Conservation (phyloP, 2,113 vertebrate genomes). For the Gymnarchus niloticus region DNA sequence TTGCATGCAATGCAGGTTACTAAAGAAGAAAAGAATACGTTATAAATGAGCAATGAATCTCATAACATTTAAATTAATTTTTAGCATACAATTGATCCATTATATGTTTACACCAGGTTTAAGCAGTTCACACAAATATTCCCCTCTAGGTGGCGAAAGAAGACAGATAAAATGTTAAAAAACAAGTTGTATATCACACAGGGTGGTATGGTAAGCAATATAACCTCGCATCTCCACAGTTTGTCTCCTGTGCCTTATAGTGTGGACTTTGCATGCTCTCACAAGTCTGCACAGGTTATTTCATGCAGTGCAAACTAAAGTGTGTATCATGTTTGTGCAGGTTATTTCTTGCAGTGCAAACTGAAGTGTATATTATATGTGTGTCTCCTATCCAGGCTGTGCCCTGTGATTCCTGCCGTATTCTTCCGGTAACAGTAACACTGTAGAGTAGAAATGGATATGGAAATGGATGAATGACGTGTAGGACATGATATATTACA, state of each 20-base stretch:
- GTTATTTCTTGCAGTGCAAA: neutral
- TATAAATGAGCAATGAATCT: neutral
- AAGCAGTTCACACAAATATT: neutral
- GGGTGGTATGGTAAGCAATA: neutral
- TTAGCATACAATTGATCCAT: neutral
- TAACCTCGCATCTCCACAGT: neutral
- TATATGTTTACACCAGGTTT: neutral
- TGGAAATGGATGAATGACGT: neutral
- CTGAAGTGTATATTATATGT: neutral
- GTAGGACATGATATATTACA: neutral
- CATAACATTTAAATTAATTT: neutral
- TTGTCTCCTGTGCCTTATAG: neutral
- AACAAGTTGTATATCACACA: neutral
- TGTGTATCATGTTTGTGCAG: neutral
- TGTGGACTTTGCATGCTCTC: neutral
- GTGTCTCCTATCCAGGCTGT: neutral
- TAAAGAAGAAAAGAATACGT: neutral
- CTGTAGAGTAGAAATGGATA: neutral
- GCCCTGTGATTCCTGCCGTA: neutral
- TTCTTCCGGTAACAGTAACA: neutral
- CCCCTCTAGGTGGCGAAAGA: neutral
- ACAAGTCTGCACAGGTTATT: neutral
- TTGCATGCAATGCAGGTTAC: too few species aligned
- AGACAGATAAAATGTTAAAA: neutral
- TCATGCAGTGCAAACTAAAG: neutral